Conservation (phyloP, 1,140 invertebrate species). For the Halotydeus destructor region DNA sequence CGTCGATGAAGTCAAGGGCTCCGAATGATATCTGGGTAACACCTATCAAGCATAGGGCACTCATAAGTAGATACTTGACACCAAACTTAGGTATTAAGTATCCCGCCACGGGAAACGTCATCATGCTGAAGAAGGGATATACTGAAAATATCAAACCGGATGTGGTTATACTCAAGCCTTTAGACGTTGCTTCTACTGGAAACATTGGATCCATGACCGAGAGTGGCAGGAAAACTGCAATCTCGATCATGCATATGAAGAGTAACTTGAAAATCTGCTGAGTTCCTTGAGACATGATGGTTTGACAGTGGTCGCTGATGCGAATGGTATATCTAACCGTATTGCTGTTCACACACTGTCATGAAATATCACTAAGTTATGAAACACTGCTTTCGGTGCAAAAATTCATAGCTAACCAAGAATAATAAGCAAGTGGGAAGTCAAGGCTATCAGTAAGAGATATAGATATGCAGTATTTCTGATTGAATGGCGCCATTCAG, state of each 20-base stretch:
- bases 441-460: too few species aligned
- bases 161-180: conserved; percentile 38
- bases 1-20: conserved; percentile 35
- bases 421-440: too few species aligned
- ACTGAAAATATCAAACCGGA: conserved; percentile 48
- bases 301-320: too few species aligned
- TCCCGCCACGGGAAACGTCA: conserved; percentile 43
- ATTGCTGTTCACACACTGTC: too few species aligned
- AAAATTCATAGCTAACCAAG: too few species aligned
- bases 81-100: conserved; percentile 42
- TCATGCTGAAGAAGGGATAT: conserved; percentile 44
- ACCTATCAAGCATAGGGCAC: conserved; percentile 23
- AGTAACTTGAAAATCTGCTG: conserved; percentile 17
- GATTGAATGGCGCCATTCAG: too few species aligned
- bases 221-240: conserved; percentile 49
- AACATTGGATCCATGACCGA: conserved; percentile 53
- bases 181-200: conserved; percentile 38
- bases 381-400: too few species aligned
- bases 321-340: too few species aligned
- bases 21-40: conserved; percentile 25
- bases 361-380: too few species aligned
- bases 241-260: conserved; percentile 26
- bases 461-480: too few species aligned
- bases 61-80: conserved; percentile 30
- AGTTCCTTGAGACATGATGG: too few species aligned